Evolutionary conservation across 2,888 invertebrate species (phyloP), one percentile per base, ranked within the genome.

Genomic region (Sphinx pinastri): DNA sequence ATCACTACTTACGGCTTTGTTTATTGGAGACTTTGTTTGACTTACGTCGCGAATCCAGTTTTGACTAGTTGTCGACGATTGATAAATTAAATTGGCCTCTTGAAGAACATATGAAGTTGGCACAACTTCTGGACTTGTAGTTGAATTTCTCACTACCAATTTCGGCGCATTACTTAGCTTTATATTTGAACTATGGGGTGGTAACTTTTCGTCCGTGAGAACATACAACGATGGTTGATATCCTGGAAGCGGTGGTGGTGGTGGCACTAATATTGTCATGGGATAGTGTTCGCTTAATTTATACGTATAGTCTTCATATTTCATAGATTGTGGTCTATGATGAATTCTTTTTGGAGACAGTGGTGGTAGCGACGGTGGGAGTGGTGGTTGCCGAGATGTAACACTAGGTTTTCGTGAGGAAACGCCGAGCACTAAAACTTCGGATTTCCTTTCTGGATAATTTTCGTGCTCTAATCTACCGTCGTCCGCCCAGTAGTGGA

Each of bases 401-500:
- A 94, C 92, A 75, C 95, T 96, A 0, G 96, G 95, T 80, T 95
- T 96, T 73, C 96, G 95, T 0, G 96, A 96, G 2, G 96, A 95
- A 0, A 96, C 95, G 0, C 96, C 97, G 1, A 97, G 89, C 66
- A 97, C 94, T 13, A 96, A 90, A 31, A 97, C 96, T 87, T 97
- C 96, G 3, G 95, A 95, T 84, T 96, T 96, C 80, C 96, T 95
- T 74, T 94, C 94, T 14, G 91, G 93, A 72, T 88, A 86, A 71
- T 89, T 88, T 69, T 95, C 94, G 14, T 88, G 81, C 74, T 96
- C 95, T 0, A 95, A 90, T 77, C 95, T 94, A 75, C 94, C 94
- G 0, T 96, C 95, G 60, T 96, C 96, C 25, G 96, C 95, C 97
- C 97, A 97, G 83, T 97, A 97, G 78, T 96, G 96, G 4, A 97